Evolutionary conservation across 1,140 invertebrate genomes (phyloP).

Genomic region (Lepeophtheirus salmonis): DNA sequence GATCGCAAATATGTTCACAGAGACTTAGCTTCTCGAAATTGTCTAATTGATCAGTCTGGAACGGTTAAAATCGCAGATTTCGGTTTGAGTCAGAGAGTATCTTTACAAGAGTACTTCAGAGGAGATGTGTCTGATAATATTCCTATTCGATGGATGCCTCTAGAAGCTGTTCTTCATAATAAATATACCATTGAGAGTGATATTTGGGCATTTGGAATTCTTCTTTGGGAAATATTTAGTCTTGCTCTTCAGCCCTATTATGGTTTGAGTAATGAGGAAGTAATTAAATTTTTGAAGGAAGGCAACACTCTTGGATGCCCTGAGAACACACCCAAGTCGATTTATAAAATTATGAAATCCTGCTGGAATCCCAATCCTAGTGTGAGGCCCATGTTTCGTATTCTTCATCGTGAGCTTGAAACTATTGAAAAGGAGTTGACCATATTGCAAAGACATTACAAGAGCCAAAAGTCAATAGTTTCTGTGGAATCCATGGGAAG

Average conservation of each 20-base stretch:
- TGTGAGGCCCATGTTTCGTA: conserved; percentile 55
- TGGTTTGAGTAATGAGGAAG: conserved; percentile 84
- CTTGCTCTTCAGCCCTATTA: conserved; percentile 84
- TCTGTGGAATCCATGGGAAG: conserved; percentile 9
- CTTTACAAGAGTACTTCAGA: conserved; percentile 51
- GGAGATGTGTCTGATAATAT: conserved; percentile 82
- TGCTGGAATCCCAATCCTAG: conserved; percentile 74
- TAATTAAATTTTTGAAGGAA: conserved; percentile 71
- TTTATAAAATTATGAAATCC: conserved; percentile 80
- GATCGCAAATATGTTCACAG: conserved; percentile 87
- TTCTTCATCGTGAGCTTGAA: conserved; percentile 8
- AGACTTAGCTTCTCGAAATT: conserved; percentile 85
- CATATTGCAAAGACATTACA: conserved; percentile 13
- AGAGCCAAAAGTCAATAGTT: conserved; percentile 10
- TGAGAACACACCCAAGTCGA: conserved; percentile 65
- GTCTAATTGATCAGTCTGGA: conserved; percentile 79
- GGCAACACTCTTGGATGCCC: conserved; percentile 66
- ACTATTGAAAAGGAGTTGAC: conserved; percentile 14
- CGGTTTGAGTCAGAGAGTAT: conserved; percentile 77
- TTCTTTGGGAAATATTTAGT: conserved; percentile 82
- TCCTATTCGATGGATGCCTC: conserved; percentile 85
- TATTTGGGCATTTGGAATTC: conserved; percentile 82
- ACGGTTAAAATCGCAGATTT: conserved; percentile 92
- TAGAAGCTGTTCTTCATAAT: conserved; percentile 79
- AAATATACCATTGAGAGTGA: conserved; percentile 82